Percentiles rank a stretch among this genome's conserved stretches.
Conservation (phyloP, 1,140 invertebrate species). For the Rhynchophorus ferrugineus region DNA sequence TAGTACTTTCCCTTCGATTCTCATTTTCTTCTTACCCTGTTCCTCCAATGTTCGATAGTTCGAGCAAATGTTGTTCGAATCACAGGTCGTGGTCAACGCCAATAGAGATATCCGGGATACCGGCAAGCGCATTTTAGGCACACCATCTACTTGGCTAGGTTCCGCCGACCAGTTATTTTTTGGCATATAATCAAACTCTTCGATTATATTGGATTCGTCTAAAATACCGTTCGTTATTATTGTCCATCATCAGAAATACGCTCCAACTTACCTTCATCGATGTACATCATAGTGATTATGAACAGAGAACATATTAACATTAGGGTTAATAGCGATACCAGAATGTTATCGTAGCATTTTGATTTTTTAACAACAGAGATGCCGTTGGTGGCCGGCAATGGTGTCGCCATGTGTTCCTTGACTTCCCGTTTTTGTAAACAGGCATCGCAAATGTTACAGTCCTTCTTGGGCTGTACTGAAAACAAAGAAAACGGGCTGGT, state of each 20-base stretch:
- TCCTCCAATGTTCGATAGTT: constrained; percentile 3
- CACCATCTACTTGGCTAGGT: not conserved
- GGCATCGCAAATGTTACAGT: constrained; percentile 7
- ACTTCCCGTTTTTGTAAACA: constrained; percentile 6
- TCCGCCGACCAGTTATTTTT: constrained; percentile 4
- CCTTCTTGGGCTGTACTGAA: not conserved
- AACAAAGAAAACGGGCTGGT: not conserved
- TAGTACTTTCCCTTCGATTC: not conserved
- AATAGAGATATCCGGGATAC: constrained; percentile 4
- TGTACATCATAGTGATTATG: constrained; percentile 1
- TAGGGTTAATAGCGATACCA: not conserved
- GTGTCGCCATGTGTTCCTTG: not conserved
- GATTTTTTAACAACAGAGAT: not conserved
- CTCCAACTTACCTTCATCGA: constrained; percentile 4
- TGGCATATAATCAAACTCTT: constrained; percentile 13
- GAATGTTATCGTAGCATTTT: constrained; percentile 3
- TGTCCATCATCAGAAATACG: not conserved
- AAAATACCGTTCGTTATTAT: not conserved
- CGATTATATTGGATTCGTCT: constrained; percentile 3
- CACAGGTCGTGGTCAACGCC: constrained; percentile 5
- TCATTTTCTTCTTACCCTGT: constrained; percentile 5
- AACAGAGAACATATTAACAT: constrained; percentile 4
- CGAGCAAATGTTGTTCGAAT: not conserved
- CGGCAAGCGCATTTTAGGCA: constrained; percentile 1
- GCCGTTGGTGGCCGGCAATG: not conserved